Evolutionary conservation across 1,140 invertebrate genomes (phyloP), one percentile per base, ranked within the genome.

Genomic region (Heliconius hermathena): DNA sequence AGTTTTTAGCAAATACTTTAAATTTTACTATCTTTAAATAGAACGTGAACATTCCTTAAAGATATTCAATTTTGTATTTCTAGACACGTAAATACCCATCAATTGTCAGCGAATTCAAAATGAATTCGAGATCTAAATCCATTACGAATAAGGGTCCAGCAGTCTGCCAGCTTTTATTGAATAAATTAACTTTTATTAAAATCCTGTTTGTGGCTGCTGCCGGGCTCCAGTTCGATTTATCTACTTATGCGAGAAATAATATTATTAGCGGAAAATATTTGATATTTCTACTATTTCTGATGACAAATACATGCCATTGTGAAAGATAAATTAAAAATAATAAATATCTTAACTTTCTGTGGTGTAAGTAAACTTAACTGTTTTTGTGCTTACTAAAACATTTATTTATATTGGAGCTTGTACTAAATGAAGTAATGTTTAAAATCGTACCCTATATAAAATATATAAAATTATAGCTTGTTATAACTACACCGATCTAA

Each of bases 111-210:
- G 78, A 83, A 85, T 82, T 84, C 84, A 84, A 87, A 88, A 86
- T 81, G 84, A 86, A 87, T 84, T 78, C 82, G 81, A 87, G 82
- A 84, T 86, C 81, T 84, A 86, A 88, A 87, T 90, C 88, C 86
- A 88, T 90, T 87, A 82, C 85, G 82, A 89, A 85, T 86, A 85
- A 83, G 84, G 85, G 85, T 82, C 81, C 82, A 82, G 82, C 82
- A 81, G 82, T 78, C 81, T 85, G 85, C 75, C 85, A 82, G 84
- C 85, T 89, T 91, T 92, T 91, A 92, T 92, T 89, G 90, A 90
- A 92, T 91, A 92, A 92, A 91, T 92, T 91, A 90, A 90, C 89
- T 92, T 92, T 91, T 91, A 92, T 90, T 90, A 88, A 92, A 92
- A 90, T 90, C 85, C 88, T 90, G 90, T 90, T 91, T 90, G 88